phyloP scores from a whole-genome alignment of 2,113 vertebrate species.

The Helogale parvula region DNA sequence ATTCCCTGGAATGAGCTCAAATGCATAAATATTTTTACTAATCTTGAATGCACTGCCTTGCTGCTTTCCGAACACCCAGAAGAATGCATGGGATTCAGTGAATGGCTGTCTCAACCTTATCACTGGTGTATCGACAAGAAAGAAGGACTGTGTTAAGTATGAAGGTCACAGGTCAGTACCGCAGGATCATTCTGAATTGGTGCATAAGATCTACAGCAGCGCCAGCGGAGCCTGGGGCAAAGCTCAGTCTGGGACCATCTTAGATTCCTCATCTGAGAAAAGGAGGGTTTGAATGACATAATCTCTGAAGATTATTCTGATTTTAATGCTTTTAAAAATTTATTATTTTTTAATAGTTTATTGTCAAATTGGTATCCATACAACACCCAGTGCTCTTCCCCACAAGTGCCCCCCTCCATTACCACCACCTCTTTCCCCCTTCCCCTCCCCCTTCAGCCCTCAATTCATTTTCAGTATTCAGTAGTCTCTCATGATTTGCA shows the following conservation, averaged over 20 bases:
- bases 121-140: rapidly evolving
- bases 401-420: no score
- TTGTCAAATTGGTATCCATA: no score
- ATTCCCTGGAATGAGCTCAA: neutral
- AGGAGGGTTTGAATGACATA: neutral
- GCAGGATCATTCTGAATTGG: neutral
- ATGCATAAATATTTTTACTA: neutral
- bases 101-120: rapidly evolving
- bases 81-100: neutral
- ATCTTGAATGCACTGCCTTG: no score
- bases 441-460: no score
- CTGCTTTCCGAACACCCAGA: neutral
- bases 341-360: no score
- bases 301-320: neutral
- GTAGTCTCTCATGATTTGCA: no score
- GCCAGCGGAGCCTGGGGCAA: rapidly evolving
- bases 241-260: neutral
- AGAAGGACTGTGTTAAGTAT: rapidly evolving
- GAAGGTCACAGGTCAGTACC: rapidly evolving
- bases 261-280: neutral
- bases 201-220: rapidly evolving
- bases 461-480: no score
- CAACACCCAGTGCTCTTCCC: no score
- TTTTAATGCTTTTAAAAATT: no score
- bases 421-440: no score